Conservation (phyloP, 2,113 vertebrate species). For the Coptodon rendalli region DNA sequence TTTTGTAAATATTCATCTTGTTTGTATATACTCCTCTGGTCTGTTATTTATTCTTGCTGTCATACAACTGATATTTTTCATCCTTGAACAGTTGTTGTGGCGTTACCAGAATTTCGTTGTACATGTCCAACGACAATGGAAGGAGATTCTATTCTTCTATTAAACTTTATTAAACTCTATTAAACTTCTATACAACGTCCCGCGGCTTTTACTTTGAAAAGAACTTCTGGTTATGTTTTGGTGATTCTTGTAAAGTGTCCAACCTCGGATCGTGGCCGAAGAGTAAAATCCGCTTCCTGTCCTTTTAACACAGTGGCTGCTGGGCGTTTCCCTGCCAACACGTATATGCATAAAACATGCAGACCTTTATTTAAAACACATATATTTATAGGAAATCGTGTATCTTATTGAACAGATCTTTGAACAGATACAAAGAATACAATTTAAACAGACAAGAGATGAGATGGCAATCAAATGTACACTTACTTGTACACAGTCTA, state of each 20-base stretch:
- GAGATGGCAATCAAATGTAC: background rate
- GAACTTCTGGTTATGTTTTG: background rate
- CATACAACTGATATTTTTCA: background rate
- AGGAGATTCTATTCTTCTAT: background rate
- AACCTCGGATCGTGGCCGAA: background rate
- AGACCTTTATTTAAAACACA: background rate
- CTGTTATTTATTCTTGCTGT: background rate
- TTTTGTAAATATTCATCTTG: background rate
- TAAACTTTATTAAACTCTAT: too few relatives aligned
- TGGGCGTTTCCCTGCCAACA: conserved; percentile 57
- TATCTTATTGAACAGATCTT: background rate
- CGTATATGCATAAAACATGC: background rate
- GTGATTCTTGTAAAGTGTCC: background rate
- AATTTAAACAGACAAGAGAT: background rate
- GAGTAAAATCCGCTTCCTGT: conserved; percentile 63
- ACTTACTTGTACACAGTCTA: background rate
- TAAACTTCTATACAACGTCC: background rate
- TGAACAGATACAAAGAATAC: background rate
- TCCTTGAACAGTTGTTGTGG: background rate
- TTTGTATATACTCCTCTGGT: background rate
- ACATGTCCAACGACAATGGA: background rate
- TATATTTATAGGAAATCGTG: background rate
- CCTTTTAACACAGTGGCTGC: conserved; percentile 50
- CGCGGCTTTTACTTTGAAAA: conserved; percentile 28
- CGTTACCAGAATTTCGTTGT: background rate